Base-by-base conservation (phyloP, 2,113 vertebrate species). In the Arothron firmamentum region DNA sequence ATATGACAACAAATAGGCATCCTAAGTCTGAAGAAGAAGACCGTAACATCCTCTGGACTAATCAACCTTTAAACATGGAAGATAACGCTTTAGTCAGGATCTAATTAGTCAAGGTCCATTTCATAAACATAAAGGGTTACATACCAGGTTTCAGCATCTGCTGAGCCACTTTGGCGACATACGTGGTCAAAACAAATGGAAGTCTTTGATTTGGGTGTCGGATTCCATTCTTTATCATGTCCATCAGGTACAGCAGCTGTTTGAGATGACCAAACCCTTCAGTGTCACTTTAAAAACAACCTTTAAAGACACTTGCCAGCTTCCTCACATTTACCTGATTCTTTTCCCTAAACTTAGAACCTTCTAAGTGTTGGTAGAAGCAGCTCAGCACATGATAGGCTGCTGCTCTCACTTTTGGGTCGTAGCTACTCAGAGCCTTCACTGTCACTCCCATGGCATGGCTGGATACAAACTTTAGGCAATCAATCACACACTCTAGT, bases 71-170 rank as follows among this genome's bases (percentile, higher is more conserved):
- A 38, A 53, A 5, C 6, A 14, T 20, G 6, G 0, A 6, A 59
- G 1, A 54, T 0, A 62, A 57, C 18, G 6, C 12, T n/a, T 4
- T 20, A n/a, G 31, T 56, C 53, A 62, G 20, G 16, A 20, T 12
- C 6, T 21, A 21, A 50, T 14, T 15, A 21, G 13, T 47, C 6
- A 7, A n/a, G n/a, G 14, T 17, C 13, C 6, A 20, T 19, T 41
- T 42, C 5, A 34, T 9, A 47, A 2, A n/a, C 10, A 46, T 47
- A 66, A 19, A 14, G 49, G 42, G 57, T 43, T 49, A 88, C 90
- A 20, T 45, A 98, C 97, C 97, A 86, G 97, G 95, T 78, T 84
- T 96, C 45, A 98, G 88, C 81, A 97, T 93, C 77, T 93, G 94
- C 75, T 93, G 89, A 38, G 93, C 91, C 25, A 90, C 93, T 81